Percentiles rank a stretch among this genome's conserved stretches.
phyloP scores from a whole-genome alignment of 2,888 invertebrate species.

The Andrena haemorrhoa region DNA sequence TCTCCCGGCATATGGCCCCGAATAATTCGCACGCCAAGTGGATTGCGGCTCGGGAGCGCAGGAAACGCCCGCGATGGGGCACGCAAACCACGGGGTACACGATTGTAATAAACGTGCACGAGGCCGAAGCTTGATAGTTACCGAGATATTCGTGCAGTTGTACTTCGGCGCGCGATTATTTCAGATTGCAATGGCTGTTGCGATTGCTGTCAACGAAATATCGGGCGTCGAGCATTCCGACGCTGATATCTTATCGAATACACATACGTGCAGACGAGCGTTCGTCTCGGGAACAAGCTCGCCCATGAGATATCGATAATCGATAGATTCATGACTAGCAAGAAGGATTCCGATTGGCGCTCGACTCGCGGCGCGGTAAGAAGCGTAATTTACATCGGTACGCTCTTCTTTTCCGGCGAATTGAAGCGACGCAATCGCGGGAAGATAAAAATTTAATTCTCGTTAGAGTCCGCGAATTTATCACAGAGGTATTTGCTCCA shows the following conservation, averaged over 20 bases:
- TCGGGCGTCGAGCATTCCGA: no score
- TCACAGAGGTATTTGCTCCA: constrained; percentile 43
- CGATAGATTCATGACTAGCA: background rate
- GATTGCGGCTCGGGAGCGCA: background rate
- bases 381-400: constrained; percentile 22
- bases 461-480: constrained; percentile 61
- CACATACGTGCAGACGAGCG: no score
- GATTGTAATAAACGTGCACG: no score
- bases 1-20: constrained; percentile 19
- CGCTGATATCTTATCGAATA: no score
- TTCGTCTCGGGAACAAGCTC: background rate
- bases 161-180: no score
- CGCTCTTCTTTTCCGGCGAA: background rate
- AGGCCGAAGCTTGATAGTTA: no score
- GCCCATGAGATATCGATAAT: background rate
- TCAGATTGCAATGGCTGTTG: no score
- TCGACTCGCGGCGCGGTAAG: background rate
- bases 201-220: no score
- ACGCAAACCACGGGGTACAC: no score
- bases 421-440: constrained; percentile 17
- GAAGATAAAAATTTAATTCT: constrained; percentile 57
- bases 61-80: background rate
- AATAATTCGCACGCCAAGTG: constrained; percentile 38
- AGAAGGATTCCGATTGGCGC: background rate
- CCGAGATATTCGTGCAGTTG: no score